Percentiles rank a stretch among this genome's conserved stretches.
These are phyloP conservation scores for Drosophila repleta DNA, from an alignment of 1,140 invertebrate species.

Conservation along the genomic window DNA sequence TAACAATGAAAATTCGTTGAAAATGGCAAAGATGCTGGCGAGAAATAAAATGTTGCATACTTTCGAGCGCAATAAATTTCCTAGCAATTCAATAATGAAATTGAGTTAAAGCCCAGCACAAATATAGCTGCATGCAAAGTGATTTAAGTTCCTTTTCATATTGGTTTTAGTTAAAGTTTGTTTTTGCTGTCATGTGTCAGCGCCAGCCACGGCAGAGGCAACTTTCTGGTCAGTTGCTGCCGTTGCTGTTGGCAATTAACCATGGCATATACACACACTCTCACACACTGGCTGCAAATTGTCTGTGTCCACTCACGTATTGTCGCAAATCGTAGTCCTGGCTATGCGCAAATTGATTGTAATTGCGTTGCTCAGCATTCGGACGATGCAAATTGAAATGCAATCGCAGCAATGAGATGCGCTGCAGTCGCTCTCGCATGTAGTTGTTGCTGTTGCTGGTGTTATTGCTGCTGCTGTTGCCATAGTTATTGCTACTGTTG, in stretches of 20 bases:
- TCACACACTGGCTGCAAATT: neutral
- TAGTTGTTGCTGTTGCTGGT: neutral
- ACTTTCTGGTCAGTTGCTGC: constrained; percentile 33
- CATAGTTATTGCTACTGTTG: neutral
- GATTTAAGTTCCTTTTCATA: constrained; percentile 31
- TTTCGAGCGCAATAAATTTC: constrained; percentile 2
- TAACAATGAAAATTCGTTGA: constrained; percentile 56
- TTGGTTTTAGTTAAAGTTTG: constrained; percentile 32
- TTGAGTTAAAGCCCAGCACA: neutral
- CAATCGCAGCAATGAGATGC: constrained; percentile 58
- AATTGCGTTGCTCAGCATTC: constrained; percentile 29
- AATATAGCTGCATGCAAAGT: neutral
- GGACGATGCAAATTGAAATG: constrained; percentile 60
- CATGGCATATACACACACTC: constrained; percentile 7
- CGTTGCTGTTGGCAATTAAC: constrained; percentile 57
- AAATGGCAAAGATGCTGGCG: constrained; percentile 29
- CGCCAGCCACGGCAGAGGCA: constrained; percentile 5
- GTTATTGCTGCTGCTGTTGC: neutral
- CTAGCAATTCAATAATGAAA: constrained; percentile 10
- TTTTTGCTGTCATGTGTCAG: neutral
- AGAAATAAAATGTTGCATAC: constrained; percentile 12
- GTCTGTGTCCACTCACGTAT: constrained; percentile 54
- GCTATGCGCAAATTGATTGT: constrained; percentile 55
- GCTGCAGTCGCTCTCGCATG: constrained; percentile 8
- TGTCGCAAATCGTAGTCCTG: constrained; percentile 50